Conservation (phyloP, 2,888 invertebrate species). For the Drosophila algonquin region DNA sequence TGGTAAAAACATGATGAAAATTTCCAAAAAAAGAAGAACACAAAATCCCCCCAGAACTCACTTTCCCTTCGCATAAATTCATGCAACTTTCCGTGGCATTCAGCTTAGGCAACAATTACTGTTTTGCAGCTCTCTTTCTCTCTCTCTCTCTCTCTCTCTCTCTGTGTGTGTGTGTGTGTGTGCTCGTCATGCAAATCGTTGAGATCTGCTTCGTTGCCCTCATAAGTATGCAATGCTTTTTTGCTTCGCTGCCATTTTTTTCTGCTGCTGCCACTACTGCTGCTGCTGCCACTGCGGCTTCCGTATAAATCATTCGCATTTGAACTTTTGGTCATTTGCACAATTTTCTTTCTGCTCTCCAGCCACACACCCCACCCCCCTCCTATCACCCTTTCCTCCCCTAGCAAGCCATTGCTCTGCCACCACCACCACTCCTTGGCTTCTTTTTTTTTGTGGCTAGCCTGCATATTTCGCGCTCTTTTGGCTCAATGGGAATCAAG, state of each 20-base stretch:
- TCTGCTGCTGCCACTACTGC: neutral
- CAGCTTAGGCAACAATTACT: conserved; percentile 26
- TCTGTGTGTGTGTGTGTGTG: conserved; percentile 5
- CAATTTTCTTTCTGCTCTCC: conserved; percentile 31
- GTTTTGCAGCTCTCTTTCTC: neutral
- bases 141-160: neutral
- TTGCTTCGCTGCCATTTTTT: conserved; percentile 15
- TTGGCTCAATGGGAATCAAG: conserved; percentile 51
- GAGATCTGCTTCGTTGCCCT: conserved; percentile 25
- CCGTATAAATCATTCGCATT: conserved; percentile 52
- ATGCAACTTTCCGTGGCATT: conserved; percentile 19
- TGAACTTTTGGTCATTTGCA: conserved; percentile 56
- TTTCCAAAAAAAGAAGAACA: neutral
- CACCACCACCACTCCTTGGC: neutral
- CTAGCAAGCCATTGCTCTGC: neutral
- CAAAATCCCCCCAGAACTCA: neutral
- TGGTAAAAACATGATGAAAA: neutral
- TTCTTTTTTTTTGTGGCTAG: conserved; percentile 14
- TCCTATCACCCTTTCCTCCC: neutral
- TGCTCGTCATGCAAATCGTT: conserved; percentile 30
- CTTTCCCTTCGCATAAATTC: conserved; percentile 10
- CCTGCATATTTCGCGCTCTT: conserved; percentile 50
- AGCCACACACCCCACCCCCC: neutral
- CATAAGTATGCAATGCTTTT: conserved; percentile 43
- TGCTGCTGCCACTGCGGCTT: conserved; percentile 1